phyloP scores from a whole-genome alignment of 2,888 invertebrate species.

The Bombylius major region DNA sequence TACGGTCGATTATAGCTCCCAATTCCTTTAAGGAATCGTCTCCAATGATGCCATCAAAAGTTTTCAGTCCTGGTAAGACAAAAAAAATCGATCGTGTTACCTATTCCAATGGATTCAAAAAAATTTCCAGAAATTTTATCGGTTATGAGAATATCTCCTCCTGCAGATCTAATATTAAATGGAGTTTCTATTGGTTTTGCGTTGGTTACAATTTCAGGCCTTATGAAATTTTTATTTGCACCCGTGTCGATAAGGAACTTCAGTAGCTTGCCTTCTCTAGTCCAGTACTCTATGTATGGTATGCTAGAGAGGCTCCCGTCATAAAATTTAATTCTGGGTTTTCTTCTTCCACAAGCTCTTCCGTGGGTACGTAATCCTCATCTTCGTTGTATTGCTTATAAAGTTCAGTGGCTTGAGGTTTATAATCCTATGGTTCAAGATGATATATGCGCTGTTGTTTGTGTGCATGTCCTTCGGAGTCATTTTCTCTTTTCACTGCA shows the following conservation, averaged over 20 bases:
- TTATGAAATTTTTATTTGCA: slow-evolving; percentile 8
- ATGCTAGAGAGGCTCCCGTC: slow-evolving; percentile 2
- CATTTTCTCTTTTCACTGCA: too few relatives aligned
- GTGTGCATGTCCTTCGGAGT: too few relatives aligned
- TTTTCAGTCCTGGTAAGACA: slow-evolving; percentile 6
- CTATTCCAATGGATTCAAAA: slow-evolving; percentile 5
- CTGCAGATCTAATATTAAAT: slow-evolving; percentile 9
- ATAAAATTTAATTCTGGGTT: not conserved
- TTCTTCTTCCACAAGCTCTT: not conserved
- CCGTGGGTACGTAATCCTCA: not conserved
- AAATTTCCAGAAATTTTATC: slow-evolving; percentile 6
- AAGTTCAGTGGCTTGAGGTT: not conserved
- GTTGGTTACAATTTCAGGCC: not conserved
- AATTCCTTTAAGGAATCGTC: slow-evolving; percentile 13
- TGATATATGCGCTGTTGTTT: too few relatives aligned
- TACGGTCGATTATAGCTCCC: slow-evolving; percentile 10
- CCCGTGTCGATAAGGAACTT: slow-evolving; percentile 7
- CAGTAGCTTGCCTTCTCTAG: slow-evolving; percentile 1
- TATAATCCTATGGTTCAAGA: not conserved
- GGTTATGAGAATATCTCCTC: slow-evolving; percentile 4
- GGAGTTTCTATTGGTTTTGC: not conserved
- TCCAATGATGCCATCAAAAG: slow-evolving; percentile 14
- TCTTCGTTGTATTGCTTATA: not conserved
- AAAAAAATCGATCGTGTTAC: slow-evolving; percentile 8
- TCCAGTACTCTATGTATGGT: slow-evolving; percentile 4